These are phyloP conservation scores for Diabrotica balteata DNA, from an alignment of 2,888 invertebrate species.

Conservation along the genomic window DNA sequence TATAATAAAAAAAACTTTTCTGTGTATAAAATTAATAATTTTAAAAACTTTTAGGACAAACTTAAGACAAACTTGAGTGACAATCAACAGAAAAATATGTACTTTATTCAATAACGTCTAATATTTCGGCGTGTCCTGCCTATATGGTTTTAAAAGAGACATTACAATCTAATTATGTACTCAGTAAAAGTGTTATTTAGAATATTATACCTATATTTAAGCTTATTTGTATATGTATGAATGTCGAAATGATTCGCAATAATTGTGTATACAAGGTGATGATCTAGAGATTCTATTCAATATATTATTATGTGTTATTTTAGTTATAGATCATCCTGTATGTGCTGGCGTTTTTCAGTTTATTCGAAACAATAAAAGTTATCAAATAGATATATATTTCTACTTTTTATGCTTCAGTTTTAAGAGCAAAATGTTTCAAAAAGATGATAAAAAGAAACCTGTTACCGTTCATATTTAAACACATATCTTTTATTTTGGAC, in stretches of 20 bases:
- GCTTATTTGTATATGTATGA: constrained; percentile 16
- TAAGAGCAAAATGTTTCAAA: no score
- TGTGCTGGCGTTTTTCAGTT: constrained; percentile 4
- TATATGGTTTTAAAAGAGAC: constrained; percentile 1
- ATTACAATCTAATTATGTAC: not conserved
- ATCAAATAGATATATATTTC: no score
- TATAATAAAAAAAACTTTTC: no score
- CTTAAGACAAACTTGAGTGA: no score
- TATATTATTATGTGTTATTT: not conserved
- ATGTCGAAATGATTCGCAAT: not conserved
- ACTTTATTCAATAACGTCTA: not conserved
- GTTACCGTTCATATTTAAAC: no score
- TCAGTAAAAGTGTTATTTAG: constrained; percentile 20
- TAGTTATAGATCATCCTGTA: not conserved
- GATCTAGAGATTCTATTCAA: not conserved
- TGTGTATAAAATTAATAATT: no score
- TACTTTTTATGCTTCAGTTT: no score
- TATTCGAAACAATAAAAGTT: no score
- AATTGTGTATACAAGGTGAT: not conserved
- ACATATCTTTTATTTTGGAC: no score
- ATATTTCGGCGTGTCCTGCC: constrained; percentile 16
- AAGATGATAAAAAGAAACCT: no score
- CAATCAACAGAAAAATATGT: no score
- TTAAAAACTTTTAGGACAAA: no score
- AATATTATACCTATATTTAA: constrained; percentile 31